Conservation (phyloP, 2,797 vertebrate genomes). For the Anolis apletophallus region DNA sequence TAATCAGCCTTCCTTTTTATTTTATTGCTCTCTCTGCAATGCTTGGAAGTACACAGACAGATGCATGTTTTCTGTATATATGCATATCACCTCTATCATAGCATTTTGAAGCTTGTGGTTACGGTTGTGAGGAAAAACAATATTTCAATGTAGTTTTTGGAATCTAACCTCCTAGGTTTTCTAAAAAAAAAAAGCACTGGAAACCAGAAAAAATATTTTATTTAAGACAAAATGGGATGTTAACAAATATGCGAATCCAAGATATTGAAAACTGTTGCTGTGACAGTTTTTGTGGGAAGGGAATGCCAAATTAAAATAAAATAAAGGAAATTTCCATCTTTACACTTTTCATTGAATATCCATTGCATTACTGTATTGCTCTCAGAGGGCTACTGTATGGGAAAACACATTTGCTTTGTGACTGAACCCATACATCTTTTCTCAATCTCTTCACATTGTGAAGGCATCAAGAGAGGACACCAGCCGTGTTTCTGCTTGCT, state of each 20-base stretch:
- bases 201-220: background rate
- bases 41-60: background rate
- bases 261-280: background rate
- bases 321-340: background rate
- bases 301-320: slow-evolving; percentile 5
- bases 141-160: background rate
- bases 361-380: background rate
- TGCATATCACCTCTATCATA: background rate
- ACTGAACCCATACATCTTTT: slow-evolving; percentile 62
- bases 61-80: background rate
- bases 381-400: slow-evolving; percentile 54
- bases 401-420: slow-evolving; percentile 60
- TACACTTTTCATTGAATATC: slow-evolving; percentile 31
- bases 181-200: background rate
- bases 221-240: background rate
- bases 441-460: slow-evolving; percentile 65
- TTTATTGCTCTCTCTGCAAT: too few relatives aligned
- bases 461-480: slow-evolving; percentile 70
- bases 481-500: slow-evolving; percentile 72
- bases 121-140: background rate
- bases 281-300: background rate
- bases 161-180: background rate
- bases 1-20: background rate
- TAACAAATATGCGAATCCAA: background rate
- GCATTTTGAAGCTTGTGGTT: background rate